phyloP scores from a whole-genome alignment of 2,113 vertebrate species.

The Caloenas nicobarica region DNA sequence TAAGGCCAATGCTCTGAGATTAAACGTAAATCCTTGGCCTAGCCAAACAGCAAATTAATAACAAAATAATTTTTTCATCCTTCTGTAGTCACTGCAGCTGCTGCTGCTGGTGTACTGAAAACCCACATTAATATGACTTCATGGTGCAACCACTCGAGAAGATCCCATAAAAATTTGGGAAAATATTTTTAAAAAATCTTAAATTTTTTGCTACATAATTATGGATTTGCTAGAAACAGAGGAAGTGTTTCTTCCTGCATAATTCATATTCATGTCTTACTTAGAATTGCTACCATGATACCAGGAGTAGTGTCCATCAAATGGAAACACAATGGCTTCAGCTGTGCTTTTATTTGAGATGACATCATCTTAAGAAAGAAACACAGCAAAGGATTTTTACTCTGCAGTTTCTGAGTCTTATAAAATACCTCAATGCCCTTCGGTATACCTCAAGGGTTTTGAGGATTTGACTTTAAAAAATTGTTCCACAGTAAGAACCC shows the following conservation, averaged over 20 bases:
- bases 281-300: neutral
- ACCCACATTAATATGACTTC: neutral
- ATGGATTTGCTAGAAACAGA: neutral
- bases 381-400: neutral
- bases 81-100: neutral
- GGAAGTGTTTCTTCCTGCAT: neutral
- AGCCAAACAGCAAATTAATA: neutral
- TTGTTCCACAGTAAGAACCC: neutral
- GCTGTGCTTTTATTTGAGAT: neutral
- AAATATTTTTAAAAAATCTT: neutral
- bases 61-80: neutral
- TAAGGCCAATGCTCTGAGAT: neutral
- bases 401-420: neutral
- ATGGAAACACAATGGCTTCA: neutral
- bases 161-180: neutral
- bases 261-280: neutral
- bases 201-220: neutral
- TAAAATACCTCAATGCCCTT: neutral
- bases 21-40: neutral
- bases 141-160: neutral
- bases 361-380: neutral
- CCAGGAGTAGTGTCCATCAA: neutral
- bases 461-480: neutral
- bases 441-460: neutral
- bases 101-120: neutral